phyloP scores from a whole-genome alignment of 2,113 vertebrate genomes.

The Addax nasomaculatus region DNA sequence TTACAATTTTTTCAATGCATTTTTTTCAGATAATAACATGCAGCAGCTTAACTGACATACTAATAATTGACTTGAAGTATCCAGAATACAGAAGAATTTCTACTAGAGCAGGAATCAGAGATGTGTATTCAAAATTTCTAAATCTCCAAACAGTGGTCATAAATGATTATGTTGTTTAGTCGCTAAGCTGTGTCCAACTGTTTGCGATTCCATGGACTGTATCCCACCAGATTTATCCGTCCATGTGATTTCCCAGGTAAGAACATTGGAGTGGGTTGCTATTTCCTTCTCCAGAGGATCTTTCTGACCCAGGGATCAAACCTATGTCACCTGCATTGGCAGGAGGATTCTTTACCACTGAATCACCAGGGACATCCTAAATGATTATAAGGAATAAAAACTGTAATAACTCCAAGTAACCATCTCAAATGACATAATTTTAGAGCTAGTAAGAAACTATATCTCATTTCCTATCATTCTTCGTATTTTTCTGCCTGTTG shows the following conservation, averaged over 20 bases:
- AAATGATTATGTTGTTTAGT: neutral
- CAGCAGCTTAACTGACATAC: neutral
- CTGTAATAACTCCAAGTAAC: neutral
- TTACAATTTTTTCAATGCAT: neutral
- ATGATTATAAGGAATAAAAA: neutral
- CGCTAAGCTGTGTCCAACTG: neutral
- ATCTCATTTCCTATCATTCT: neutral
- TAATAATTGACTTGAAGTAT: neutral
- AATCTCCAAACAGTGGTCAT: neutral
- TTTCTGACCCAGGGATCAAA: fast-evolving
- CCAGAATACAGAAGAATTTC: neutral
- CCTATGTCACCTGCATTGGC: neutral
- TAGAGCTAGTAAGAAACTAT: neutral
- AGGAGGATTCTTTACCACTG: neutral
- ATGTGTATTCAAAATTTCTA: neutral
- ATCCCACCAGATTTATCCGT: neutral
- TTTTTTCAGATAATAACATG: neutral
- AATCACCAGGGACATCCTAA: neutral
- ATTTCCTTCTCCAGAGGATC: neutral
- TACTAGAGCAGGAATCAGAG: neutral
- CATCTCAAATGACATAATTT: neutral
- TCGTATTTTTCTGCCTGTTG: neutral
- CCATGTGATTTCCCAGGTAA: neutral
- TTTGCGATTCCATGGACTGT: neutral
- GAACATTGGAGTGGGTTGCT: neutral